Conservation (phyloP, 2,888 invertebrate species). For the Lepidocyrtoides sp. region DNA sequence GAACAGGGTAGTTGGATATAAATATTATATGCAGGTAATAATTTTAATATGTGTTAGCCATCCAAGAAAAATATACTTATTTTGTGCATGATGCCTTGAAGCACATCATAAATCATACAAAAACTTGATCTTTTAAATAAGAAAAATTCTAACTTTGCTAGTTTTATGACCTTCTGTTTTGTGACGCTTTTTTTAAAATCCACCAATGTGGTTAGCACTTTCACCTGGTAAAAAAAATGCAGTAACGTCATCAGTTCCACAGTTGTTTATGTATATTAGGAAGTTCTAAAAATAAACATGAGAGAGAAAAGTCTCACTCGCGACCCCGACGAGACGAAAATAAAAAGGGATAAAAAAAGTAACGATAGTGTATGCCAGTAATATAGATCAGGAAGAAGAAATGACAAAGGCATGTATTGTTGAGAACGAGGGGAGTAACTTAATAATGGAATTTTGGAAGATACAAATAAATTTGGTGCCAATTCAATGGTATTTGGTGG, state of each 20-base stretch:
- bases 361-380: background rate
- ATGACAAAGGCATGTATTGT: background rate
- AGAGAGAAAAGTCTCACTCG: background rate
- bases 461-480: too few species aligned
- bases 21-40: too few species aligned
- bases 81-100: background rate
- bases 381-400: background rate
- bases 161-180: background rate
- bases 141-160: background rate
- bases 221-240: background rate
- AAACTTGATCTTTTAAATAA: conserved; percentile 21
- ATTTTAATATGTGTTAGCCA: too few species aligned
- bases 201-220: background rate
- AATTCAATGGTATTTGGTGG: background rate
- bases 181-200: conserved; percentile 16
- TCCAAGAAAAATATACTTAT: too few species aligned
- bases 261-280: background rate
- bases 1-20: too few species aligned
- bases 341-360: background rate
- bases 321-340: background rate
- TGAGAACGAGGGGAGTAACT: background rate
- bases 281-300: conserved; percentile 27
- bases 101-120: conserved; percentile 22
- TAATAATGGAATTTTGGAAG: background rate
- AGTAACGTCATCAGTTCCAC: background rate